These are phyloP conservation scores for Hemichromis elongatus DNA, from an alignment of 2,113 vertebrate species.

Conservation along the genomic window DNA sequence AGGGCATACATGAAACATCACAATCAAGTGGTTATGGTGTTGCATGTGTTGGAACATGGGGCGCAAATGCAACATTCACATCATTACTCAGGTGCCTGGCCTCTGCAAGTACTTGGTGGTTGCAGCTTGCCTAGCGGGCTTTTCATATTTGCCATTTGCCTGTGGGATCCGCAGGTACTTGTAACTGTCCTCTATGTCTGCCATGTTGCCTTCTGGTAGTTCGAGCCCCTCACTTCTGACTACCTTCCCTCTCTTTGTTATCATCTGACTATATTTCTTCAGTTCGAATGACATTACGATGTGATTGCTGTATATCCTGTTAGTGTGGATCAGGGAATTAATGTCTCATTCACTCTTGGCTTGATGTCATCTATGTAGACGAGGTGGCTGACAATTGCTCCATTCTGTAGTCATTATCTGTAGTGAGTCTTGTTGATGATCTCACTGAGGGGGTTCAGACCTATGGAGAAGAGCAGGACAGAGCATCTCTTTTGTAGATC, in stretches of 20 bases:
- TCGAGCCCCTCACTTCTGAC: fast-evolving
- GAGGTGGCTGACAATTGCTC: not conserved
- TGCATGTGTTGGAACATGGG: too few relatives aligned
- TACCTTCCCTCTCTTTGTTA: not conserved
- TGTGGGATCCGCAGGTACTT: not conserved
- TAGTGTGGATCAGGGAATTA: not conserved
- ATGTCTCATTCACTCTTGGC: fast-evolving
- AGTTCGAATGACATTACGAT: fast-evolving
- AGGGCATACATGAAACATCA: too few relatives aligned
- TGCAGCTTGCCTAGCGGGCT: fast-evolving
- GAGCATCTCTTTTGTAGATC: too few relatives aligned
- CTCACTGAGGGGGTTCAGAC: fast-evolving
- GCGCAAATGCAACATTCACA: too few relatives aligned
- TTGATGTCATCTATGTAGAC: not conserved
- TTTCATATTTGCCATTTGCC: fast-evolving
- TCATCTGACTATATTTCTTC: fast-evolving
- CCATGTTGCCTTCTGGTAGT: not conserved
- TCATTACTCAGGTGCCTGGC: fast-evolving
- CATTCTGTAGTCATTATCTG: not conserved
- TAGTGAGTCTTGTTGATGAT: not conserved
- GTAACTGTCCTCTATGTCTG: not conserved
- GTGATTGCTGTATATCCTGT: not conserved
- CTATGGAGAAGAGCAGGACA: too few relatives aligned
- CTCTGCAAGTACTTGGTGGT: not conserved
- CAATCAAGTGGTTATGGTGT: too few relatives aligned